A percentile compares a stretch with the other conserved stretches of the same genome.
These are phyloP conservation scores for Drosophila hydei DNA, from an alignment of 1,140 invertebrate species.

Conservation along the genomic window DNA sequence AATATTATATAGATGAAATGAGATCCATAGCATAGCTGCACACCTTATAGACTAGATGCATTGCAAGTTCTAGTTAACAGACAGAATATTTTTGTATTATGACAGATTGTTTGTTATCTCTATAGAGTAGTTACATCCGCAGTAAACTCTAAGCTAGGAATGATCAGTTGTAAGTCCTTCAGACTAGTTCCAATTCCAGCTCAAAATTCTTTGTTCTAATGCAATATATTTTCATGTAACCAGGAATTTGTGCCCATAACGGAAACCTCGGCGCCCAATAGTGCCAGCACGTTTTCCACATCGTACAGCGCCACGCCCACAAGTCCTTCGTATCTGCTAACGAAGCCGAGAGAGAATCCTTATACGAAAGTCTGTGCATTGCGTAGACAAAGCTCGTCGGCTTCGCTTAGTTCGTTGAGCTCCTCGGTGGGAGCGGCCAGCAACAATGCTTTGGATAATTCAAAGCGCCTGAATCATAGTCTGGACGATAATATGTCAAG, in stretches of 20 bases:
- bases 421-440: conserved; percentile 58
- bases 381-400: conserved; percentile 91
- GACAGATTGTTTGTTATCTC: too few species aligned
- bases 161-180: too few species aligned
- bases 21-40: too few species aligned
- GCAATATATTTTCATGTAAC: background rate
- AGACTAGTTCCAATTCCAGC: too few species aligned
- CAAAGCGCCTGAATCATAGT: conserved; percentile 87
- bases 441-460: conserved; percentile 57
- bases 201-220: too few species aligned
- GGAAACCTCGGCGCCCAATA: conserved; percentile 64
- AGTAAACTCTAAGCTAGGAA: too few species aligned
- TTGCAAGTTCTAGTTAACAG: too few species aligned
- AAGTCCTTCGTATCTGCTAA: conserved; percentile 88
- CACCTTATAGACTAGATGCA: too few species aligned
- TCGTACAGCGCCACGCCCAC: conserved; percentile 84
- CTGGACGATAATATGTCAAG: conserved; percentile 87
- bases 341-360: conserved; percentile 91
- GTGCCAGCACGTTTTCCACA: conserved; percentile 74
- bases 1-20: too few species aligned
- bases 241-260: conserved; percentile 79
- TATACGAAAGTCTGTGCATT: conserved; percentile 94
- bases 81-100: too few species aligned
- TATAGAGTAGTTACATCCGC: too few species aligned
- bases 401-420: conserved; percentile 85